phyloP scores from a whole-genome alignment of 2,888 invertebrate genomes.

The Lacanobia wlatinum region DNA sequence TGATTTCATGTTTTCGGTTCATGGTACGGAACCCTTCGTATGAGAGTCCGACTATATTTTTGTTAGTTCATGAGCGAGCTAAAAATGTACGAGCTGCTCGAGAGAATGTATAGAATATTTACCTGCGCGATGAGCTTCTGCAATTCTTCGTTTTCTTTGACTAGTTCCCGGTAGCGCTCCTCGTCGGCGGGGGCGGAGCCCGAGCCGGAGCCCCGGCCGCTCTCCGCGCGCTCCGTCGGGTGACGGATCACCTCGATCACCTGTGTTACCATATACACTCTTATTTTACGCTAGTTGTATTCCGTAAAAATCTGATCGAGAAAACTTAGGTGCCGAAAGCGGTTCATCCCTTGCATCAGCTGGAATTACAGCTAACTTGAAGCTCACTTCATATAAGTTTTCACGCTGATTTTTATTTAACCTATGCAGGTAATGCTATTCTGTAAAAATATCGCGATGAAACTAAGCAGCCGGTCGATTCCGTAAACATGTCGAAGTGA shows the following conservation, averaged over 20 bases:
- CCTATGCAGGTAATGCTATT: too few species aligned
- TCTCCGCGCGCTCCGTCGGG: constrained; percentile 96
- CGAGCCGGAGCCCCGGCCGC: constrained; percentile 95
- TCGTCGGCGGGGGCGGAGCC: constrained; percentile 97
- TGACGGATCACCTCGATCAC: constrained; percentile 97
- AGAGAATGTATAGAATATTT: constrained; percentile 34
- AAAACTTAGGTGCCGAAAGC: not conserved
- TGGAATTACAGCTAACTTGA: too few species aligned
- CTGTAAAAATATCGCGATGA: too few species aligned
- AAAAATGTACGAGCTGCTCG: not conserved
- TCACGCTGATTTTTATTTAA: too few species aligned
- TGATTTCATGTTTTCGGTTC: too few species aligned
- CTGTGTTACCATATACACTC: constrained; percentile 76
- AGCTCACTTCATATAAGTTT: too few species aligned
- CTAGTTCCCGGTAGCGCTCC: constrained; percentile 97
- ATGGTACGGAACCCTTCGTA: too few species aligned
- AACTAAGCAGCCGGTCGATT: too few species aligned
- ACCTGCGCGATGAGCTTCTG: constrained; percentile 98
- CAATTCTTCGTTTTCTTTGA: constrained; percentile 98
- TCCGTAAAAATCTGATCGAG: not conserved
- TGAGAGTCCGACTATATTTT: too few species aligned
- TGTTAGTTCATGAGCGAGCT: too few species aligned
- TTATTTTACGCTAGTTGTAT: constrained; percentile 7
- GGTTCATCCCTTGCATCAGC: too few species aligned
- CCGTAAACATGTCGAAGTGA: too few species aligned